Evolutionary conservation across 2,113 vertebrate genomes (phyloP), one percentile per base, ranked within the genome.

Genomic region (Eolophus roseicapilla): DNA sequence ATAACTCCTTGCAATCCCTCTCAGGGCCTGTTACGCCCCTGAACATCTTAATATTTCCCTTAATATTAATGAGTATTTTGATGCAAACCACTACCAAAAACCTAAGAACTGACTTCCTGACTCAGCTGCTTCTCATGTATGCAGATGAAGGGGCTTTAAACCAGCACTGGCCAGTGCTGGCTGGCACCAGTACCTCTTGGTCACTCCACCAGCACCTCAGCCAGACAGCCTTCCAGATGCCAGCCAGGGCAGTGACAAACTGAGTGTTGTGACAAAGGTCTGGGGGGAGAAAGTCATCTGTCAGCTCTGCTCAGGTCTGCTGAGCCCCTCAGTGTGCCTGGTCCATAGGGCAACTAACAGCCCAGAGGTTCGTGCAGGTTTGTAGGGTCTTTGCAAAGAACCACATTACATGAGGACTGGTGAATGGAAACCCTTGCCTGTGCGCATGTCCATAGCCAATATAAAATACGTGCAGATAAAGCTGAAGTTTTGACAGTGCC

Each of bases 401-500:
- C 31, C 0, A 0, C 39, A 50, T 18, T 37, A 14, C 9, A 4
- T 1, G 1, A 50, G 57, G 57, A 47, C 44, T 4, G 33, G 31
- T 18, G 46, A 44, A 55, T 4, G 46, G 59, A 47, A 35, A 74
- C 49, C 46, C 67, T 20, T 14, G 41, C 41, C 67, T 5, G 3
- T 3, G 55, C 60, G 10, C 47, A 7, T 11, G 33, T 35, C 57
- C 55, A 62, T 1, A 89, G 85, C 24, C 55, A 41, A 60, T 0
- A 41, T 60, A 60, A 44, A 29, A 17, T 37, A 43, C 0, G 7
- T 9, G 44, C 67, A 86, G 68, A 43, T 3, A 46, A 46, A 29
- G 59, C 47, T 37, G 59, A 28, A 21, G 83, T 63, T 81, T 43
- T 63, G 67, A 13, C 78, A 80, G 67, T 7, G 74, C 5, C 41